Evolutionary conservation across 1,140 invertebrate genomes (phyloP).

Genomic region (Drosophila saltans): DNA sequence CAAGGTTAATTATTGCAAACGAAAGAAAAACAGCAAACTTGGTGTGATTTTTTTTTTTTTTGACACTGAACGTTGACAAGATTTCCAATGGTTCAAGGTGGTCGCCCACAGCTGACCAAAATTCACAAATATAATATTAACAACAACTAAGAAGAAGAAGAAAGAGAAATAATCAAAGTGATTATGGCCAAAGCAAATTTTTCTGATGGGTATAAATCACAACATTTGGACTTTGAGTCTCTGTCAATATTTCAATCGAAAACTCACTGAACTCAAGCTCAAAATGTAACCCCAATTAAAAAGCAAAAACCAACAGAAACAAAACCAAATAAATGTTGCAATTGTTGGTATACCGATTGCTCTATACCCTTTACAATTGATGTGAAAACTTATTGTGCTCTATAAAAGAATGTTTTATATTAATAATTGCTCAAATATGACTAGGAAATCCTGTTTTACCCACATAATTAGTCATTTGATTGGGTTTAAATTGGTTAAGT

Average conservation of each 20-base stretch:
- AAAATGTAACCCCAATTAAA: conserved; percentile 71
- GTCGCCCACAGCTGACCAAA: conserved; percentile 32
- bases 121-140: conserved; percentile 40
- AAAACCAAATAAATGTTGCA: conserved; percentile 42
- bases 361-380: background rate
- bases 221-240: conserved; percentile 38
- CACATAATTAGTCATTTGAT: too few species aligned
- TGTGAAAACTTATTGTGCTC: too few species aligned
- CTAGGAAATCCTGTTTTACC: too few species aligned
- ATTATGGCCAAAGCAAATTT: conserved; percentile 10
- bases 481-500: too few species aligned
- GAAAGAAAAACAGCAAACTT: conserved; percentile 1
- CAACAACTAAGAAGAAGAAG: conserved; percentile 30
- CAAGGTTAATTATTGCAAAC: conserved; percentile 51
- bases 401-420: too few species aligned
- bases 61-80: conserved; percentile 59
- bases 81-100: conserved; percentile 57
- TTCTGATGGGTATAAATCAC: conserved; percentile 36
- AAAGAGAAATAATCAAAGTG: background rate
- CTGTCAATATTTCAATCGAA: conserved; percentile 22
- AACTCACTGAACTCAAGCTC: conserved; percentile 52
- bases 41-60: conserved; percentile 6
- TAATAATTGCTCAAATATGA: too few species aligned
- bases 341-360: conserved; percentile 17
- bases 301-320: conserved; percentile 52